Percentiles rank a stretch among this genome's conserved stretches.
phyloP scores from a whole-genome alignment of 2,797 vertebrate genomes.

The Liasis olivaceus region DNA sequence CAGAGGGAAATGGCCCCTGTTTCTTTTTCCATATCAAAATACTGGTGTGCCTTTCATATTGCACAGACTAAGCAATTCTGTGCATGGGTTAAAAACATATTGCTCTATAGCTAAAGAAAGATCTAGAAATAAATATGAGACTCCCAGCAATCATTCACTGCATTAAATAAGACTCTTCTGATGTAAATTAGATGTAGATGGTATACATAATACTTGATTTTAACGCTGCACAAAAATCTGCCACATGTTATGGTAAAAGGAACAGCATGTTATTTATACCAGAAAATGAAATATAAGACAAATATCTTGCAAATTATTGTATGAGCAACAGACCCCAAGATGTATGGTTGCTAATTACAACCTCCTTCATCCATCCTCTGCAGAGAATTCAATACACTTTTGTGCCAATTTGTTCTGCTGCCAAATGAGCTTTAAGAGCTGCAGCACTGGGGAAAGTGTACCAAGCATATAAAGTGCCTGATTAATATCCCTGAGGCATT shows the following conservation, averaged over 20 bases:
- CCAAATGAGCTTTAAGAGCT: not conserved
- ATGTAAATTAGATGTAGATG: not conserved
- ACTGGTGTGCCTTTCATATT: not conserved
- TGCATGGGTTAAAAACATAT: not conserved
- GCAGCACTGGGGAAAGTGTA: rapidly evolving
- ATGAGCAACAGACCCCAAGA: not conserved
- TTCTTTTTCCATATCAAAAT: not conserved
- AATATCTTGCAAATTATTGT: not conserved
- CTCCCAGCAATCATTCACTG: not conserved
- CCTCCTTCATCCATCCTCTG: not conserved
- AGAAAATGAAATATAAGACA: not conserved
- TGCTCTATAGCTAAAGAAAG: not conserved
- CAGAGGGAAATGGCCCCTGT: not conserved
- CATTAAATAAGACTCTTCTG: not conserved
- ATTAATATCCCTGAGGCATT: slow-evolving; percentile 17
- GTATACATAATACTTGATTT: not conserved
- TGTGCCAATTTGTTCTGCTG: slow-evolving; percentile 5
- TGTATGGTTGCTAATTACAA: slow-evolving; percentile 22
- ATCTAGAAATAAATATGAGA: not conserved
- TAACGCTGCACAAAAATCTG: not conserved
- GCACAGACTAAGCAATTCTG: not conserved
- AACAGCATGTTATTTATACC: not conserved
- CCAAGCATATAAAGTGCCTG: not conserved
- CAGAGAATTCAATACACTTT: not conserved
- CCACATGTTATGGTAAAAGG: not conserved